These are phyloP conservation scores for Gnathonemus echidnorhynchus DNA, from an alignment of 2,113 vertebrate genomes.

Conservation along the genomic window DNA sequence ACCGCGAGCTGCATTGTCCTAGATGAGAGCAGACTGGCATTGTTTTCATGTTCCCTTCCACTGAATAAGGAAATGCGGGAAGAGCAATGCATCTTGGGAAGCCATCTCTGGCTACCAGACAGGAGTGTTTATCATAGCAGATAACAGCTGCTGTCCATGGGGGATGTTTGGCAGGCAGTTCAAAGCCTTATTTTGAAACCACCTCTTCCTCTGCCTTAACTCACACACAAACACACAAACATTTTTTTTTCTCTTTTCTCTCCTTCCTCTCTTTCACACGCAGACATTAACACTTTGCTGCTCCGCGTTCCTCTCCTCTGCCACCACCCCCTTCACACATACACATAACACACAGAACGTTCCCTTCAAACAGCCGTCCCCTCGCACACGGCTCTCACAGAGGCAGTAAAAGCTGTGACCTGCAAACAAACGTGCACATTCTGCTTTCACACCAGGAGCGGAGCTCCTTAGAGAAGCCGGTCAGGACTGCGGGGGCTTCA, in stretches of 20 bases:
- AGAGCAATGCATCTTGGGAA: constrained; percentile 47
- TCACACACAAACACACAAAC: constrained; percentile 20
- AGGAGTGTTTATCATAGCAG: constrained; percentile 52
- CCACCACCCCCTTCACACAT: not conserved
- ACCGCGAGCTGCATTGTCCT: constrained; percentile 10
- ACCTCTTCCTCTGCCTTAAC: constrained; percentile 48
- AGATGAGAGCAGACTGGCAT: constrained; percentile 3
- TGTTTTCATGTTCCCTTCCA: constrained; percentile 58
- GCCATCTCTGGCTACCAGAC: constrained; percentile 57
- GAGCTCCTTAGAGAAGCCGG: not conserved
- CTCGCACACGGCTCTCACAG: constrained; percentile 10
- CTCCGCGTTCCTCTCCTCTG: not conserved
- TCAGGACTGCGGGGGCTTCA: not conserved
- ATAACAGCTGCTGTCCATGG: constrained; percentile 59
- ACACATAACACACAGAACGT: constrained; percentile 20
- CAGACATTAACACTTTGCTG: constrained; percentile 18
- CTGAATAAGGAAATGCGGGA: constrained; percentile 46
- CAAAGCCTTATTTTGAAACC: constrained; percentile 51
- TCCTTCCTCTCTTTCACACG: constrained; percentile 11
- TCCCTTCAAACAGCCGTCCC: not conserved
- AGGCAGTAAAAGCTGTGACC: not conserved
- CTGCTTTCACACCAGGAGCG: not conserved
- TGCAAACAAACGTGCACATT: not conserved
- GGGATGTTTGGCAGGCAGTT: constrained; percentile 59
- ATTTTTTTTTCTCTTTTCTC: constrained; percentile 10